Evolutionary conservation across 2,113 vertebrate species (phyloP).

Genomic region (Pycnonotus jocosus): DNA sequence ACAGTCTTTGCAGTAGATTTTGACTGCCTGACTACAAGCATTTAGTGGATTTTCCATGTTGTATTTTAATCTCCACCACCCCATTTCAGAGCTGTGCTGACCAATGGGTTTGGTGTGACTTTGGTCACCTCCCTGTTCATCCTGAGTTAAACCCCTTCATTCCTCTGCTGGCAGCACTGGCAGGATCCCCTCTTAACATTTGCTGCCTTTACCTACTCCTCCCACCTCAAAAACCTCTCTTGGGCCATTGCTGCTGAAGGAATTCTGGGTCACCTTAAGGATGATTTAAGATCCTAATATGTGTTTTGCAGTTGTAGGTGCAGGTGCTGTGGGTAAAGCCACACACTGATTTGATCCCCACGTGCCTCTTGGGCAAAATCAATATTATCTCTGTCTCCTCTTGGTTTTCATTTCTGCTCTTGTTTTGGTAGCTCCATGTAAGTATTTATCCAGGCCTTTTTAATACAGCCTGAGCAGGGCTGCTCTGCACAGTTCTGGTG

Average conservation of each 20-base stretch:
- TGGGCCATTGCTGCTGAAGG: background rate
- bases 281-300: background rate
- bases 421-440: background rate
- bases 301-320: background rate
- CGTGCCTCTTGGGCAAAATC: background rate
- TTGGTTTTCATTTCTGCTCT: background rate
- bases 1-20: background rate
- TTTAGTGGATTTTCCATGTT: background rate
- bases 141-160: background rate
- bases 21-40: background rate
- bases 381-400: background rate
- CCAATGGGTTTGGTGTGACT: background rate
- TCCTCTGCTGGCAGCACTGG: background rate
- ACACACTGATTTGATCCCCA: background rate
- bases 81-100: background rate
- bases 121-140: accelerated
- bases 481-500: background rate
- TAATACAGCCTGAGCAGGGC: background rate
- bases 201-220: background rate
- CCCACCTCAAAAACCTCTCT: background rate
- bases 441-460: slow-evolving; percentile 15
- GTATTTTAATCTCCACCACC: background rate
- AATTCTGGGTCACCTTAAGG: background rate
- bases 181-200: background rate
- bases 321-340: background rate